phyloP scores from a whole-genome alignment of 2,888 invertebrate species.

The Conistra vaccinii region DNA sequence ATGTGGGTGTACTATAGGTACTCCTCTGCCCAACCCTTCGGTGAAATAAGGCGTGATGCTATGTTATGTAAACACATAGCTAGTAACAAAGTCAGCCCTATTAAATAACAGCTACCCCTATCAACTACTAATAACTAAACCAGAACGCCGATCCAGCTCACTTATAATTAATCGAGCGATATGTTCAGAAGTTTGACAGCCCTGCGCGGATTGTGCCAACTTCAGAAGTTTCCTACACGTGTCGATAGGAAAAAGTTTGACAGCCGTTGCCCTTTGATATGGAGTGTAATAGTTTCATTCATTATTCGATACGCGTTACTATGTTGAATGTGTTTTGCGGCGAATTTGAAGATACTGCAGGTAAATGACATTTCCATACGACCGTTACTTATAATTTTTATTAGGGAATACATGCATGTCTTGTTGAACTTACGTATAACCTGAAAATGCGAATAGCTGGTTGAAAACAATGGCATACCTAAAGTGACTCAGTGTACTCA shows the following conservation, averaged over 20 bases:
- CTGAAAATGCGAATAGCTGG: not conserved
- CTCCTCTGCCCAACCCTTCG: no score
- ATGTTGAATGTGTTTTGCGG: not conserved
- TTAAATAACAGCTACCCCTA: constrained; percentile 1
- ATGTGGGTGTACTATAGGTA: no score
- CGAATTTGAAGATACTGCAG: not conserved
- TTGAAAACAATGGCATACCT: not conserved
- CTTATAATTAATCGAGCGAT: constrained; percentile 58
- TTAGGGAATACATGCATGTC: not conserved
- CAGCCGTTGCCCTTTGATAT: constrained; percentile 54
- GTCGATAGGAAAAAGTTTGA: constrained; percentile 63
- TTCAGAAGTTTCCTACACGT: constrained; percentile 58
- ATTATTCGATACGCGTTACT: constrained; percentile 26
- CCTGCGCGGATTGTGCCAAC: constrained; percentile 55
- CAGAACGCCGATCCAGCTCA: constrained; percentile 13
- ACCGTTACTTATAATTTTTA: not conserved
- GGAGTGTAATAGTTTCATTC: constrained; percentile 19
- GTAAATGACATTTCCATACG: not conserved
- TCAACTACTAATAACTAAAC: constrained; percentile 14
- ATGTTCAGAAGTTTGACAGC: constrained; percentile 62
- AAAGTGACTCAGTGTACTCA: not conserved
- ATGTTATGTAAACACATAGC: not conserved
- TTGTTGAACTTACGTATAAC: not conserved
- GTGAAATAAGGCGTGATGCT: no score
- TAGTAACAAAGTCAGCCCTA: not conserved